Evolutionary conservation across 2,797 vertebrate species (phyloP).

Genomic region (Danionella dracula): DNA sequence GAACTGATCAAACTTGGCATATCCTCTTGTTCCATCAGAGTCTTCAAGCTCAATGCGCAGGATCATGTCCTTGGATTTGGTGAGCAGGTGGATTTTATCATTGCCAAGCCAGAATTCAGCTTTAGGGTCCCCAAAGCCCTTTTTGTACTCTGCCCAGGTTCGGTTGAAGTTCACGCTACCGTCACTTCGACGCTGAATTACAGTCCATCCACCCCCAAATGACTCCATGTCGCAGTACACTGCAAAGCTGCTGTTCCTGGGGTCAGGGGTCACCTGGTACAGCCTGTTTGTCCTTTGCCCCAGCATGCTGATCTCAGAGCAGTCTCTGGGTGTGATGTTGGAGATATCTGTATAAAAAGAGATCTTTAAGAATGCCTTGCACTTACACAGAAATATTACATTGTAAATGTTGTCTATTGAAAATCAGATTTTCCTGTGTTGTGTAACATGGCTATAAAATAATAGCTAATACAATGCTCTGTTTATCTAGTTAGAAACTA

Average conservation of each 20-base stretch:
- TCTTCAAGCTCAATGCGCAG: constrained; percentile 92
- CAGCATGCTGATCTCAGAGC: constrained; percentile 80
- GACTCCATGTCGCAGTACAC: constrained; percentile 93
- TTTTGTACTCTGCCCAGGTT: constrained; percentile 88
- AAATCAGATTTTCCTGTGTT: no score
- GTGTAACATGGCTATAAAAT: no score
- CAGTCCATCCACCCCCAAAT: constrained; percentile 87
- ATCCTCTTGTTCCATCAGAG: constrained; percentile 78
- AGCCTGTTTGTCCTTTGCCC: constrained; percentile 71
- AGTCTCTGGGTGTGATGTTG: constrained; percentile 72
- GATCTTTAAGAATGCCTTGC: not conserved
- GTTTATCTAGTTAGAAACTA: no score
- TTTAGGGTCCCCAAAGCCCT: constrained; percentile 84
- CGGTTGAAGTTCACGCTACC: constrained; percentile 88
- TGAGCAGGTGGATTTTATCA: constrained; percentile 90
- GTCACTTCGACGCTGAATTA: constrained; percentile 83
- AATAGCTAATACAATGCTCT: no score
- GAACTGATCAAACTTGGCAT: constrained; percentile 87
- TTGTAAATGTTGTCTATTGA: no score
- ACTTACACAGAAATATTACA: not conserved
- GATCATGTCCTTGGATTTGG: constrained; percentile 86
- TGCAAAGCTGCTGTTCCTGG: constrained; percentile 76
- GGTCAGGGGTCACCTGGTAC: constrained; percentile 81
- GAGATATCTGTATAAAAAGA: constrained; percentile 48
- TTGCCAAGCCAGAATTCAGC: constrained; percentile 95